Percentiles rank a stretch among this genome's conserved stretches.
These are phyloP conservation scores for Camelus bactrianus DNA, from an alignment of 2,113 vertebrate genomes.

Conservation along the genomic window DNA sequence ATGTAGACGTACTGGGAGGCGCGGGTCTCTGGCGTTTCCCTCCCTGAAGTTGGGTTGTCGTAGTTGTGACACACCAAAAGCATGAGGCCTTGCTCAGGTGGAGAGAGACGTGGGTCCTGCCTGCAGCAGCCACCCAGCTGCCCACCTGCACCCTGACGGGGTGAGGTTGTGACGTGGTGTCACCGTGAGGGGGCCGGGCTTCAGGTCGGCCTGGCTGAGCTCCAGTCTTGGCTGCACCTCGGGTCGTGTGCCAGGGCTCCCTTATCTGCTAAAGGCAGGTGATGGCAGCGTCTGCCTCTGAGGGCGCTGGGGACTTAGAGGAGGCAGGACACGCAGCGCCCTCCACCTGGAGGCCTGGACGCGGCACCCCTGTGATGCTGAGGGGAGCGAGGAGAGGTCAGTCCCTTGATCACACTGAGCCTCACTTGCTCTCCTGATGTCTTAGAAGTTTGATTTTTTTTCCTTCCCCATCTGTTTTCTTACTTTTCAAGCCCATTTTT, in stretches of 20 bases:
- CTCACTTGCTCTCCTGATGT: background rate
- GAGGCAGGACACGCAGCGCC: background rate
- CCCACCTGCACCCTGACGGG: background rate
- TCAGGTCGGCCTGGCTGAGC: background rate
- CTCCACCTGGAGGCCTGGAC: background rate
- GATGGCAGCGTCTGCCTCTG: background rate
- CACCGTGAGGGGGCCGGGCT: background rate
- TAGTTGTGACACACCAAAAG: background rate
- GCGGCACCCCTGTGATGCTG: background rate
- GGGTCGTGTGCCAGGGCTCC: background rate
- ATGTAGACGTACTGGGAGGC: constrained; percentile 65
- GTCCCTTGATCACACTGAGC: background rate
- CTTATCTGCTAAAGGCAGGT: background rate
- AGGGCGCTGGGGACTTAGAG: background rate
- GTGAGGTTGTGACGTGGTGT: background rate
- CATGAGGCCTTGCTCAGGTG: background rate
- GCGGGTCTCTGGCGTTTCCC: constrained; percentile 39
- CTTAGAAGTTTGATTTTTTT: background rate
- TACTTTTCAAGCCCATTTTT: background rate
- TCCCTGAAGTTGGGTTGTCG: background rate
- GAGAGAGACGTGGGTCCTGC: background rate
- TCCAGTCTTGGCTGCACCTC: background rate
- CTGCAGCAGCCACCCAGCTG: background rate
- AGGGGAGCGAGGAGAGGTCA: background rate
- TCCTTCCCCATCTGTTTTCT: background rate